Evolutionary conservation across 2,888 invertebrate species (phyloP).

Genomic region (Leistus spinibarbis): DNA sequence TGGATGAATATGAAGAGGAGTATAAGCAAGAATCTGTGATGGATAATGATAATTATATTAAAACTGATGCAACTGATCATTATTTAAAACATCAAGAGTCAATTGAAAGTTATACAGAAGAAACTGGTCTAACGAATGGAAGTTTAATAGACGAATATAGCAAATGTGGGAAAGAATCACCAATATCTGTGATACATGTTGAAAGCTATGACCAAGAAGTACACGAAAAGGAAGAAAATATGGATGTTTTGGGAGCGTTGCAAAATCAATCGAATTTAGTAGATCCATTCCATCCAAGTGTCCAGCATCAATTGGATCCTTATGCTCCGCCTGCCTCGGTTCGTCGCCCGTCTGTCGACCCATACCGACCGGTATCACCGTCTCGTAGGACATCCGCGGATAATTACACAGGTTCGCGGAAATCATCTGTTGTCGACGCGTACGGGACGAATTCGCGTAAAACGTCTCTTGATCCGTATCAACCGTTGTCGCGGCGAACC

Average conservation of each 20-base stretch:
- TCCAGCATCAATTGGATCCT: slow-evolving; percentile 46
- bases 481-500: slow-evolving; percentile 43
- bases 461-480: slow-evolving; percentile 45
- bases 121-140: slow-evolving; percentile 49
- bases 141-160: slow-evolving; percentile 47
- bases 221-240: slow-evolving; percentile 45
- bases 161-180: slow-evolving; percentile 55
- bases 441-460: slow-evolving; percentile 46
- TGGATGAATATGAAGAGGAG: slow-evolving; percentile 51
- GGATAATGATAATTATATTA: slow-evolving; percentile 25
- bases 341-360: slow-evolving; percentile 43
- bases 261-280: slow-evolving; percentile 59
- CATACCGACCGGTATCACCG: slow-evolving; percentile 56
- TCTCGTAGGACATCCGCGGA: slow-evolving; percentile 56
- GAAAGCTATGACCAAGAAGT: slow-evolving; percentile 52
- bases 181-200: slow-evolving; percentile 58
- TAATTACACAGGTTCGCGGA: slow-evolving; percentile 41
- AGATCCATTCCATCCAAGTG: slow-evolving; percentile 61
- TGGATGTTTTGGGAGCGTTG: background rate
- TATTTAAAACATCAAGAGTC: slow-evolving; percentile 56
- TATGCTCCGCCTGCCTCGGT: slow-evolving; percentile 44
- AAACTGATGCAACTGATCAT: slow-evolving; percentile 39
- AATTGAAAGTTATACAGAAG: slow-evolving; percentile 59
- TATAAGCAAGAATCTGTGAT: slow-evolving; percentile 14
- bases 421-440: slow-evolving; percentile 44